phyloP scores from a whole-genome alignment of 2,113 vertebrate species.

The Pygathrix nemaeus region DNA sequence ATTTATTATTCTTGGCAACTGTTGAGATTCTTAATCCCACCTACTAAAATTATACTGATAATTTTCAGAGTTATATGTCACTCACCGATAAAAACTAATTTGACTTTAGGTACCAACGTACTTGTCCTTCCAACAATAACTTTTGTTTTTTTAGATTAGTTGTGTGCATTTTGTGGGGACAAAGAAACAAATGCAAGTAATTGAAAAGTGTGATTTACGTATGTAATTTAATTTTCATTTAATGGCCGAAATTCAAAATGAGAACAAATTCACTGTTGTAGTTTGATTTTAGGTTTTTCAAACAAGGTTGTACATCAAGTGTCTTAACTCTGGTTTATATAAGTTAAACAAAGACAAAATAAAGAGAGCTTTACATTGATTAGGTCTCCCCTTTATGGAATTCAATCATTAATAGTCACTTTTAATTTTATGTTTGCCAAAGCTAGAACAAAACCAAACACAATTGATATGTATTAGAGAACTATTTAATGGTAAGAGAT shows the following conservation, averaged over 20 bases:
- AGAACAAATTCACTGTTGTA: not conserved
- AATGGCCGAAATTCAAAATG: not conserved
- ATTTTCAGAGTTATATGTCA: slow-evolving; percentile 1
- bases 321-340: not conserved
- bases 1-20: not conserved
- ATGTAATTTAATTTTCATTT: not conserved
- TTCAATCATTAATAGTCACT: not conserved
- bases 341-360: not conserved
- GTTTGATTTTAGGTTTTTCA: slow-evolving; percentile 28
- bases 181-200: not conserved
- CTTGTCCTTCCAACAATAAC: not conserved
- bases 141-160: not conserved
- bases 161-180: not conserved
- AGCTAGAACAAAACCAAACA: not conserved
- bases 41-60: not conserved
- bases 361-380: not conserved
- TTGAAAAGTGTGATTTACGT: not conserved
- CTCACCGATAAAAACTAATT: slow-evolving; percentile 23
- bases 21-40: not conserved
- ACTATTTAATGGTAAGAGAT: not conserved
- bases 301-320: not conserved
- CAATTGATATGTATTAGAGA: not conserved
- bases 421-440: not conserved
- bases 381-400: not conserved
- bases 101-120: not conserved